phyloP scores from a whole-genome alignment of 1,140 invertebrate genomes.

The Pentalonia nigronervosa region DNA sequence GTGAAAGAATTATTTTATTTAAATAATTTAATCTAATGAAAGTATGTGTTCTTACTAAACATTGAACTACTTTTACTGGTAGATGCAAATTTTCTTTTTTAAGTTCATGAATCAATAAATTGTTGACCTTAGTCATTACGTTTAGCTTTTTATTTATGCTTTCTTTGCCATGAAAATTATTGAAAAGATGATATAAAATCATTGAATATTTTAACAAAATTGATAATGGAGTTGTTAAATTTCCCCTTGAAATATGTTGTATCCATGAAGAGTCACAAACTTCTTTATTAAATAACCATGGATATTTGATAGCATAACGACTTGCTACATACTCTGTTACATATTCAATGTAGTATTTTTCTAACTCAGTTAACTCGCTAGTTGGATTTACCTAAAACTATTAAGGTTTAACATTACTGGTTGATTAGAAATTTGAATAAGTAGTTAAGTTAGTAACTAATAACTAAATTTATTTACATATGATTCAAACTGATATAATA shows the following conservation, averaged over 20 bases:
- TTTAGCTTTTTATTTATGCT: neutral
- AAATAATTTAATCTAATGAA: slow-evolving; percentile 7
- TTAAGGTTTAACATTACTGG: neutral
- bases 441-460: neutral
- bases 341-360: neutral
- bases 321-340: neutral
- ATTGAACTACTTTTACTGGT: neutral
- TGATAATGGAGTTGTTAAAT: neutral
- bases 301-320: neutral
- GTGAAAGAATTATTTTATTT: neutral
- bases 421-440: neutral
- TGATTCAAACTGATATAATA: slow-evolving; percentile 4
- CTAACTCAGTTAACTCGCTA: neutral
- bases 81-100: neutral
- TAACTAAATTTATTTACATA: neutral
- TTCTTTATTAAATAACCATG: neutral
- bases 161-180: neutral
- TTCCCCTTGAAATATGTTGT: neutral
- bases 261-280: neutral
- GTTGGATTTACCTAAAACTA: neutral
- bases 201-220: neutral
- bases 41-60: neutral
- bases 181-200: neutral
- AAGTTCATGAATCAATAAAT: neutral
- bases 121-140: neutral